Evolutionary conservation across 1,140 invertebrate genomes (phyloP), one percentile per base, ranked within the genome.

Genomic region (Anastrepha ludens): DNA sequence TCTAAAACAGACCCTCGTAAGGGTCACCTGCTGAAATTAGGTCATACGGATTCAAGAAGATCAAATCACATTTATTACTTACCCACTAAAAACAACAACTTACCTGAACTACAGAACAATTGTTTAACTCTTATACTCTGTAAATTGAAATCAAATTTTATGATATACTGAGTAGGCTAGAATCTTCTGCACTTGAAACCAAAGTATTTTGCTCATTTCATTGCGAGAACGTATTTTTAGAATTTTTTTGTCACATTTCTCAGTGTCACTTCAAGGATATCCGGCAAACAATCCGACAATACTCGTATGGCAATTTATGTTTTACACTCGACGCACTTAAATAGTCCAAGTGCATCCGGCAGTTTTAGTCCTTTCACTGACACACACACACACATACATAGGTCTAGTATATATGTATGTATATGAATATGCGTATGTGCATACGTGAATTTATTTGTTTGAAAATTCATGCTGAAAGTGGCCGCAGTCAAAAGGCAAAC

Each of bases 241-340:
- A 44, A 47, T 15, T 44, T 47, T 74, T 74, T 74, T 74, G 41
- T 74, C 41, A 74, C 67, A 74, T 74, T 74, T 74, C 39, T 74
- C 67, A 74, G 67, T 74, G 67, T 74, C 67, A 74, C 67, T n/a
- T 74, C 67, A 74, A 74, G 67, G 67, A 74, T 74, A 47, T 74
- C 67, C 67, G 67, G 13, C 67, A 74, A 47, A 15, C 67, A 74
- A 62, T 11, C 41, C 39, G 41, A 74, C 67, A 74, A 44, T 44
- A 17, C 67, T 17, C 67, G 67, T 41, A 44, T 17, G 41, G 41
- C 15, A 15, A 74, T 74, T 74, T 74, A 74, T 74, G 41, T 74
- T 74, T 74, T 47, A 39, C 41, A 74, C 67, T 47, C 67, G 41
- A 74, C 67, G 67, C 41, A 74, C 67, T 74, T 74, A 74, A 47